phyloP scores from a whole-genome alignment of 2,113 vertebrate species.

The Emberiza fucata region DNA sequence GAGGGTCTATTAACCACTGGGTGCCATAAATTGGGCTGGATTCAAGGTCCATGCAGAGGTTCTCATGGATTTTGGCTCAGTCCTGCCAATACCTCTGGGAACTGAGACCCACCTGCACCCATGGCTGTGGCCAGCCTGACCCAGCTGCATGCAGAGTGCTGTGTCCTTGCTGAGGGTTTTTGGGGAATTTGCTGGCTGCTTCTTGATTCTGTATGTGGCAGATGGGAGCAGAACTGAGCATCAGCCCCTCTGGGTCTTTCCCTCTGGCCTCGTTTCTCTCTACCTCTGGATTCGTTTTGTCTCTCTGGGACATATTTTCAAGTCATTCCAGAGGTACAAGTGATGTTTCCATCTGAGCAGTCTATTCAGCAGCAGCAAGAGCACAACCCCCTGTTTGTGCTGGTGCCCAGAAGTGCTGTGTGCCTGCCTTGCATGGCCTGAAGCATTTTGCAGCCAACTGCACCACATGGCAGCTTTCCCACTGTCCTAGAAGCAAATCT shows the following conservation, averaged over 20 bases:
- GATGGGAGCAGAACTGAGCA: neutral
- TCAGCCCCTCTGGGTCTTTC: neutral
- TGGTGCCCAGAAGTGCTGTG: neutral
- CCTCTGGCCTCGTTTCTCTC: neutral
- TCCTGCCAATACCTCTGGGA: neutral
- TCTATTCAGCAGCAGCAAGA: neutral
- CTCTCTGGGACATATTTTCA: neutral
- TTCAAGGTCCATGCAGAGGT: neutral
- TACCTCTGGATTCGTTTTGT: neutral
- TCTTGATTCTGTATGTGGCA: rapidly evolving
- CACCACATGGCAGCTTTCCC: slow-evolving; percentile 22
- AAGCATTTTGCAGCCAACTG: slow-evolving; percentile 32
- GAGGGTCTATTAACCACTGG: neutral
- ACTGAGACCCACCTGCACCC: neutral
- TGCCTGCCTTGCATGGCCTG: slow-evolving; percentile 7
- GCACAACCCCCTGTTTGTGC: neutral
- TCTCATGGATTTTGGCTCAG: neutral
- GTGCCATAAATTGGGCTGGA: neutral
- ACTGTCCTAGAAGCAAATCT: slow-evolving; percentile 11
- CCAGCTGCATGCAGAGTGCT: neutral
- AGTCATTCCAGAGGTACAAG: neutral
- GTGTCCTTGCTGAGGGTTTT: neutral
- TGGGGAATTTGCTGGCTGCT: neutral
- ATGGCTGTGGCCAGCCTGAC: neutral
- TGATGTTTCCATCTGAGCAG: neutral